phyloP scores from a whole-genome alignment of 2,113 vertebrate species.

The Ammodytes marinus region DNA sequence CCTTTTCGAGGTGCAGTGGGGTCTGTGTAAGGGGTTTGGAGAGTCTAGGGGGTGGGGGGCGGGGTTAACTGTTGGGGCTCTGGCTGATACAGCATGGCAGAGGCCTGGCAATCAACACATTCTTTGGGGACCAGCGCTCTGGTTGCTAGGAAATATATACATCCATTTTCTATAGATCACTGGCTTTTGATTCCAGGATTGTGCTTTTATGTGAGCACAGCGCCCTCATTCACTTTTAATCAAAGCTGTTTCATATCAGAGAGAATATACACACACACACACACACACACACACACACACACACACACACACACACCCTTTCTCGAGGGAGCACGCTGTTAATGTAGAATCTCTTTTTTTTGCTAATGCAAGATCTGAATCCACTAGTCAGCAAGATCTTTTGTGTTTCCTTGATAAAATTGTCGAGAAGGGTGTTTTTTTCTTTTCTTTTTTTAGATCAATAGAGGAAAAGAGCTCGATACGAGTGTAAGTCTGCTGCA shows the following conservation, averaged over 20 bases:
- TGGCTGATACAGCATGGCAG: conserved; percentile 76
- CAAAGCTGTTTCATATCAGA: conserved; percentile 82
- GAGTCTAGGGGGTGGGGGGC: conserved; percentile 12
- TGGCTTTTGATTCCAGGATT: conserved; percentile 69
- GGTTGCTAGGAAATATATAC: conserved; percentile 85
- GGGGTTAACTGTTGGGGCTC: conserved; percentile 61
- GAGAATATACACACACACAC: conserved; percentile 65
- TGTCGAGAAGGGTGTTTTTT: conserved; percentile 29
- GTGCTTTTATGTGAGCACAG: conserved; percentile 76
- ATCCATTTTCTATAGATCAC: conserved; percentile 82
- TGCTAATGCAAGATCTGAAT: conserved; percentile 64
- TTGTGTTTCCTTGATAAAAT: conserved; percentile 36
- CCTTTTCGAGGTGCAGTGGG: conserved; percentile 28
- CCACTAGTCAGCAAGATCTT: conserved; percentile 47
- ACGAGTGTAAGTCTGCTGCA: conserved; percentile 34
- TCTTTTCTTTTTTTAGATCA: conserved; percentile 57
- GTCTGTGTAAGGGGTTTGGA: conserved; percentile 15
- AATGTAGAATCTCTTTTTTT: conserved; percentile 59
- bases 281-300: conserved; percentile 65
- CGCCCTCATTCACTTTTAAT: conserved; percentile 81
- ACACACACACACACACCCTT: conserved; percentile 57
- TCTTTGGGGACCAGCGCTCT: conserved; percentile 73
- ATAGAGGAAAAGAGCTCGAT: conserved; percentile 64
- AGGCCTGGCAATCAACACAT: conserved; percentile 79
- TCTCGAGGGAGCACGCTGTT: conserved; percentile 57